Conservation (phyloP, 1,140 invertebrate species). For the Orius insidiosus region DNA sequence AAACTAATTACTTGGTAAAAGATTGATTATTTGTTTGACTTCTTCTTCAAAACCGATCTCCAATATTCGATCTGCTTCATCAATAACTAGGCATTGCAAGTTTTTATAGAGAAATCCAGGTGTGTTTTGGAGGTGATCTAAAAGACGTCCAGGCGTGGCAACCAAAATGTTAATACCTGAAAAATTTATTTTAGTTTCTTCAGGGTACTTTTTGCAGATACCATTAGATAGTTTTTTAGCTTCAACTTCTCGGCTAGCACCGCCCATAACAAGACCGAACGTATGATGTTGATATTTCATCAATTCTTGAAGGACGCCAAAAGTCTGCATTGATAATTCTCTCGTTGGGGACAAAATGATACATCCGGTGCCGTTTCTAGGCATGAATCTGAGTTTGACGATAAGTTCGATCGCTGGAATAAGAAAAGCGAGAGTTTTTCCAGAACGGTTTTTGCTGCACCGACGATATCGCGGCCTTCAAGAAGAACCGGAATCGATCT, state of each 20-base stretch:
- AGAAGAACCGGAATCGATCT: slow-evolving; percentile 78
- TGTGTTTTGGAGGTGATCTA: slow-evolving; percentile 96
- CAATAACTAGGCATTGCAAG: slow-evolving; percentile 90
- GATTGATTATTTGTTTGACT: slow-evolving; percentile 87
- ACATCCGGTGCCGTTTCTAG: slow-evolving; percentile 86
- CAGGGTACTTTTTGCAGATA: too few species aligned
- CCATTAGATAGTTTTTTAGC: slow-evolving; percentile 82
- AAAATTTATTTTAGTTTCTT: too few species aligned
- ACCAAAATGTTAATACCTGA: slow-evolving; percentile 87
- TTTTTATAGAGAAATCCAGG: slow-evolving; percentile 91
- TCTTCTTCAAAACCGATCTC: slow-evolving; percentile 99
- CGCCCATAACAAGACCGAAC: slow-evolving; percentile 85
- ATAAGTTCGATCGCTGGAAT: slow-evolving; percentile 91
- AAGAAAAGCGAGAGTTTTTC: slow-evolving; percentile 97
- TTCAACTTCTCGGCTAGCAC: slow-evolving; percentile 82
- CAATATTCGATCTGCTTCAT: slow-evolving; percentile 96
- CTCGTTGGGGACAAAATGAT: slow-evolving; percentile 93
- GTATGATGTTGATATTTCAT: slow-evolving; percentile 75
- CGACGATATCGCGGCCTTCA: slow-evolving; percentile 89
- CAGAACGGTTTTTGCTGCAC: slow-evolving; percentile 89
- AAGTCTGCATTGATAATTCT: slow-evolving; percentile 97
- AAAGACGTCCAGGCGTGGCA: slow-evolving; percentile 92
- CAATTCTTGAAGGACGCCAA: slow-evolving; percentile 88
- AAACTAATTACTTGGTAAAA: slow-evolving; percentile 94
- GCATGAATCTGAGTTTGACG: slow-evolving; percentile 86